These are phyloP conservation scores for Carcinoscorpius rotundicauda DNA, from an alignment of 1,140 invertebrate species.

Conservation along the genomic window DNA sequence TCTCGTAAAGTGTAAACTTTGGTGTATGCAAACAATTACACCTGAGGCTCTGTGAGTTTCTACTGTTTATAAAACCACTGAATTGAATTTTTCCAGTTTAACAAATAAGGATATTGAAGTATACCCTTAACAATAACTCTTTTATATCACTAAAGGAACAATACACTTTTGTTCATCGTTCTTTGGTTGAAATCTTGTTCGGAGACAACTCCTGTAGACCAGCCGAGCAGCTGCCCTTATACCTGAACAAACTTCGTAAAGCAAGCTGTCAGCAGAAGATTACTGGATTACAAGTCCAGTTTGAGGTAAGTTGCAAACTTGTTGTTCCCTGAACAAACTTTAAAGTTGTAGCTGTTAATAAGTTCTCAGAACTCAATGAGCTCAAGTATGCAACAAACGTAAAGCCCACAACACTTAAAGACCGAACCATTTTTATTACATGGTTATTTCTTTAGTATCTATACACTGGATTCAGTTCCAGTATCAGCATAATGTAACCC, in stretches of 20 bases:
- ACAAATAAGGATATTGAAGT: background rate
- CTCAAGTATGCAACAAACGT: too few relatives aligned
- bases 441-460: too few relatives aligned
- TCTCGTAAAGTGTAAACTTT: too few relatives aligned
- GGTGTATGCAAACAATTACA: background rate
- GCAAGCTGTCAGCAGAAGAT: slow-evolving; percentile 7
- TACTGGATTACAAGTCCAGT: slow-evolving; percentile 15
- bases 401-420: too few relatives aligned
- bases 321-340: too few relatives aligned
- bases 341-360: too few relatives aligned
- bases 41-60: background rate
- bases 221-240: slow-evolving; percentile 11
- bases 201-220: slow-evolving; percentile 12
- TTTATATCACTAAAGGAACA: slow-evolving; percentile 11
- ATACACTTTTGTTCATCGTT: slow-evolving; percentile 15
- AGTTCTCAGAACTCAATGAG: too few relatives aligned
- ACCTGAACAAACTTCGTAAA: slow-evolving; percentile 16
- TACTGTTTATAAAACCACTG: background rate
- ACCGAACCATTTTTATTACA: too few relatives aligned
- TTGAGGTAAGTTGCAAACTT: slow-evolving; percentile 8
- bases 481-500: too few relatives aligned
- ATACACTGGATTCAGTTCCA: too few relatives aligned
- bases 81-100: slow-evolving; percentile 1
- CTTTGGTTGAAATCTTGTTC: slow-evolving; percentile 17
- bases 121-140: background rate